phyloP scores from a whole-genome alignment of 2,797 vertebrate genomes.

The Strix occidentalis region DNA sequence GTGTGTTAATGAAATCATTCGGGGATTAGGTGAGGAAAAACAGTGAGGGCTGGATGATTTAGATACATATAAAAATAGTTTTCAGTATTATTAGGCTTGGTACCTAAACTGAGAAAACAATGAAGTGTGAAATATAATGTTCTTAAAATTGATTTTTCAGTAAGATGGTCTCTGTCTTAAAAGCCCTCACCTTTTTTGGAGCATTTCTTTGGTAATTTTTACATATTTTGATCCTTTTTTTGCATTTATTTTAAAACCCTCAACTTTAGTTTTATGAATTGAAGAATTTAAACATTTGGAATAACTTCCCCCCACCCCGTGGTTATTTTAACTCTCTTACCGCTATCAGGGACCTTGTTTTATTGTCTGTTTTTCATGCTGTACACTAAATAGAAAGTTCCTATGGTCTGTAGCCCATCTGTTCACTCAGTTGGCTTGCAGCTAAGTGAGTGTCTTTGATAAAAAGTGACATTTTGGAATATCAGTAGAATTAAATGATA shows the following conservation, averaged over 20 bases:
- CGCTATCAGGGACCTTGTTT: not conserved
- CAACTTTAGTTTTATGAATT: not conserved
- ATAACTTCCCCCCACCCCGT: rapidly evolving
- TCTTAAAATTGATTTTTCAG: constrained; percentile 49
- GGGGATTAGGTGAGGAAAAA: not conserved
- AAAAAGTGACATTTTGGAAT: not conserved
- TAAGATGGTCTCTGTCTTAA: not conserved
- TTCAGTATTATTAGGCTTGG: not conserved
- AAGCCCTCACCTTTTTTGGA: not conserved
- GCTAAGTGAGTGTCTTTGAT: not conserved
- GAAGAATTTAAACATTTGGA: not conserved
- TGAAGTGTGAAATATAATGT: constrained; percentile 8
- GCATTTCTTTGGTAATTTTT: not conserved
- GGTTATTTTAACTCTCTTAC: not conserved
- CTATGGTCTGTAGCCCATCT: not conserved
- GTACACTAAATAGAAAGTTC: not conserved
- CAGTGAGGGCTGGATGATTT: not conserved
- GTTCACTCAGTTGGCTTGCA: not conserved
- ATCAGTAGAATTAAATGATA: not conserved
- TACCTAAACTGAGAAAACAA: not conserved
- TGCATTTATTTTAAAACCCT: not conserved
- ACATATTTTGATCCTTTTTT: not conserved
- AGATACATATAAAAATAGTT: not conserved
- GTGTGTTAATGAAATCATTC: not conserved
- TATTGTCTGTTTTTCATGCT: not conserved